Base-by-base conservation (phyloP, 2,888 invertebrate genomes). In the Caenorhabditis doughertyi region DNA sequence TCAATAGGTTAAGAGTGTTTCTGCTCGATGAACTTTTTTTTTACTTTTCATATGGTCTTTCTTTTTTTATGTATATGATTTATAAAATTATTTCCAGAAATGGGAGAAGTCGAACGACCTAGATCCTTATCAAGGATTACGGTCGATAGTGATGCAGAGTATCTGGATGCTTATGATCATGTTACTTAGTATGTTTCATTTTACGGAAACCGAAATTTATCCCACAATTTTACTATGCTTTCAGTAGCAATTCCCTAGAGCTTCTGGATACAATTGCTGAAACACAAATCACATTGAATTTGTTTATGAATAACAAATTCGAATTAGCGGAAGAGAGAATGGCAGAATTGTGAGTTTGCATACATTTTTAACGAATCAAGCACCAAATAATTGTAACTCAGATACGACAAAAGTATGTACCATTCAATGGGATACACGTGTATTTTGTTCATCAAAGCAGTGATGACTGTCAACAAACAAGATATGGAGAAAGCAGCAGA, bases 261-360 rank as follows among this genome's bases (percentile, higher is more conserved):
- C 90, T 96, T 86, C 93, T 94, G 47, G 93, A 94, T 35, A 94
- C 96, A 0, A 94, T 97, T 84, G 94, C 94, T 68, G 96, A 97
- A 90, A 95, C 95, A 16, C 95, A 95, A 90, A 92, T 94, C 67
- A 96, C 96, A 0, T 94, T 97, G n/a, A 94, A 95, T 91, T 95
- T 95, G 89, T 98, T 97, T 92, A 96, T 98, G 92, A 96, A 96
- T 92, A 98, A 98, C 92, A 95, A 95, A 91, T 95, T 97, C 87
- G 94, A 94, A 13, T 95, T 95, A 90, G 97, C 97, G 0, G 94
- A 94, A 92, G 94, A 94, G 71, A 93, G 96, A 79, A 94, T 97
- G 94, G 94, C 94, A 89, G 96, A 96, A 77, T 95, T 95, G 96
- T 95, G 92, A 93, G 89, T 79, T n/a, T 29, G 21, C 47, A 16